A percentile compares a stretch with the other conserved stretches of the same genome.
Evolutionary conservation across 30 jellyfish, hydroid and myxozoan species (phyloP).

Genomic region (Nemopilema nomurai): DNA sequence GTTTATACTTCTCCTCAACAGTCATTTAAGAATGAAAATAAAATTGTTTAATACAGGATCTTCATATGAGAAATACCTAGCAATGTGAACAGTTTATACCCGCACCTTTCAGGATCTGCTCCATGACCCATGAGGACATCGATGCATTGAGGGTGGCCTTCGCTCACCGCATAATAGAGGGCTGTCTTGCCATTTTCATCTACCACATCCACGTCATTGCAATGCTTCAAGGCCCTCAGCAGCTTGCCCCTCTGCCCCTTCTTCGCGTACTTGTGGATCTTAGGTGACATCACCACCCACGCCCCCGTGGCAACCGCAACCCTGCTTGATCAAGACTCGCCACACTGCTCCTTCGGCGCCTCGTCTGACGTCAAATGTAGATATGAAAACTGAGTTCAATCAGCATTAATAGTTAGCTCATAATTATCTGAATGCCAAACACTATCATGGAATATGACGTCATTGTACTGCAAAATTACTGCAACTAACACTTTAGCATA

Average conservation of each 20-base stretch:
- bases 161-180: slow-evolving; percentile 5
- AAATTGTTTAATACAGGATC: neutral
- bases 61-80: neutral
- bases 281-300: slow-evolving; percentile 33
- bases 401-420: neutral
- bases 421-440: neutral
- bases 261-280: slow-evolving; percentile 21
- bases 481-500: no score
- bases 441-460: no score
- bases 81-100: neutral
- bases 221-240: slow-evolving; percentile 13
- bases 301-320: neutral
- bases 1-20: neutral
- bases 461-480: no score
- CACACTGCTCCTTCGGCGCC: no score
- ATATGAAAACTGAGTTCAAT: no score
- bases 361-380: no score
- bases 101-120: slow-evolving; percentile 29
- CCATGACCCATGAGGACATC: slow-evolving; percentile 19
- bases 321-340: no score
- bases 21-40: neutral
- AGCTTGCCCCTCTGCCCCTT: slow-evolving; percentile 18
- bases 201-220: slow-evolving; percentile 19
- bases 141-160: slow-evolving; percentile 13
- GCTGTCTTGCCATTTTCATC: slow-evolving; percentile 42